These are phyloP conservation scores for Micropoecilia bifurca DNA, from an alignment of 2,797 vertebrate genomes.

Conservation along the genomic window DNA sequence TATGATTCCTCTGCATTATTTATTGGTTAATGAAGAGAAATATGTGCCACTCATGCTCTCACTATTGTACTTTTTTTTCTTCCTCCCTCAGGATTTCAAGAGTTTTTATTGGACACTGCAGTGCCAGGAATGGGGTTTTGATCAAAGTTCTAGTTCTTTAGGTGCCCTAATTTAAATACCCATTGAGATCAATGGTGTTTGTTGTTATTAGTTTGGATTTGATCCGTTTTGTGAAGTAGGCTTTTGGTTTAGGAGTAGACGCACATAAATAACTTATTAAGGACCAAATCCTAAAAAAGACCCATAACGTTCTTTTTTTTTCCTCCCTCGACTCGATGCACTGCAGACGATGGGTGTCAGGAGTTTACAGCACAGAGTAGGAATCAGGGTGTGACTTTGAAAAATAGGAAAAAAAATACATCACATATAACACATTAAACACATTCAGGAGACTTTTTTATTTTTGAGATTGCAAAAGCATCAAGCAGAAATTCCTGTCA, in stretches of 20 bases:
- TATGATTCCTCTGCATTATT: slow-evolving; percentile 84
- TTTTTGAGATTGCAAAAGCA: slow-evolving; percentile 43
- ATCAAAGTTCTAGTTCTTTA: slow-evolving; percentile 23
- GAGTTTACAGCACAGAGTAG: slow-evolving; percentile 47
- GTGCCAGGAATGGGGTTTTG: slow-evolving; percentile 12
- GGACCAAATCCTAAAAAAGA: slow-evolving; percentile 30
- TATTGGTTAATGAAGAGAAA: slow-evolving; percentile 82
- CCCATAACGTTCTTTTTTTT: slow-evolving; percentile 12
- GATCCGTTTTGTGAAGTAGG: slow-evolving; percentile 12
- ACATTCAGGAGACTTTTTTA: slow-evolving; percentile 50
- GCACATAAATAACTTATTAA: slow-evolving; percentile 57
- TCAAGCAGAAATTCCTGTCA: slow-evolving; percentile 49
- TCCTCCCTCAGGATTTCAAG: slow-evolving; percentile 48
- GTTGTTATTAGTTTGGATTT: slow-evolving; percentile 35
- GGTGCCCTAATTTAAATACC: slow-evolving; percentile 57
- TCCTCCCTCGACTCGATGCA: slow-evolving; percentile 33
- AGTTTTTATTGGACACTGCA: slow-evolving; percentile 40
- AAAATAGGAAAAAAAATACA: slow-evolving; percentile 43
- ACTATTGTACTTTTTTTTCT: slow-evolving; percentile 64
- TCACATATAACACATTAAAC: slow-evolving; percentile 24
- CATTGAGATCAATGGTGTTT: slow-evolving; percentile 28
- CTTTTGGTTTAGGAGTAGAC: slow-evolving; percentile 36
- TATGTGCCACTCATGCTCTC: slow-evolving; percentile 68
- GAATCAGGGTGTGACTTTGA: slow-evolving; percentile 42
- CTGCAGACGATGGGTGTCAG: slow-evolving; percentile 42